Evolutionary conservation across 2,113 vertebrate species (phyloP).

Genomic region (Malurus cyaneus): DNA sequence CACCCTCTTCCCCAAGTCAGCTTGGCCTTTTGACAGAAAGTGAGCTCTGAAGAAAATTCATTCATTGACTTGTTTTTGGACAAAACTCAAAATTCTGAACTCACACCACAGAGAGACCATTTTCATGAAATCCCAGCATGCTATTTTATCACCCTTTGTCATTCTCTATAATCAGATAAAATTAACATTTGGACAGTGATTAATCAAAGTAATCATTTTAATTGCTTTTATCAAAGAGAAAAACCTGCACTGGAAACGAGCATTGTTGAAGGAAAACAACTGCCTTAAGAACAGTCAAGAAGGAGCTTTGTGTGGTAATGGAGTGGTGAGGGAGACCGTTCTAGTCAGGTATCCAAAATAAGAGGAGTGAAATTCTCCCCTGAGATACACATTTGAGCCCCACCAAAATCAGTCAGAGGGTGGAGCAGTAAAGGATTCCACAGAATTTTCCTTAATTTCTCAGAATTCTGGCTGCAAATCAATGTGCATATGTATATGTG

Average conservation of each 20-base stretch:
- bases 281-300: neutral
- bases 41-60: constrained; percentile 76
- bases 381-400: neutral
- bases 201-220: constrained; percentile 4
- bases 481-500: neutral
- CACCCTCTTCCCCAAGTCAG: constrained; percentile 77
- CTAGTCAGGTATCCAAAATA: neutral
- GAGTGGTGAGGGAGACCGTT: neutral
- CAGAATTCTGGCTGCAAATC: neutral
- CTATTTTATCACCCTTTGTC: constrained; percentile 63
- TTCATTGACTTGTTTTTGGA: constrained; percentile 75
- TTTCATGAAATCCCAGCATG: constrained; percentile 58
- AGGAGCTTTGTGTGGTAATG: neutral
- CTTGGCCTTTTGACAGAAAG: constrained; percentile 81
- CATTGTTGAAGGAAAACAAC: neutral
- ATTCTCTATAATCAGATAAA: constrained; percentile 25
- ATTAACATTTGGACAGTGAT: neutral
- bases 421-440: neutral
- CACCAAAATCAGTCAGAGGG: neutral
- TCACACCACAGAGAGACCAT: constrained; percentile 60
- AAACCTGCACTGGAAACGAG: neutral
- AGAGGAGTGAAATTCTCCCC: neutral
- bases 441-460: neutral
- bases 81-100: constrained; percentile 65
- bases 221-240: constrained; percentile 8